phyloP scores from a whole-genome alignment of 2,797 vertebrate species.

The Naso thynnoides region DNA sequence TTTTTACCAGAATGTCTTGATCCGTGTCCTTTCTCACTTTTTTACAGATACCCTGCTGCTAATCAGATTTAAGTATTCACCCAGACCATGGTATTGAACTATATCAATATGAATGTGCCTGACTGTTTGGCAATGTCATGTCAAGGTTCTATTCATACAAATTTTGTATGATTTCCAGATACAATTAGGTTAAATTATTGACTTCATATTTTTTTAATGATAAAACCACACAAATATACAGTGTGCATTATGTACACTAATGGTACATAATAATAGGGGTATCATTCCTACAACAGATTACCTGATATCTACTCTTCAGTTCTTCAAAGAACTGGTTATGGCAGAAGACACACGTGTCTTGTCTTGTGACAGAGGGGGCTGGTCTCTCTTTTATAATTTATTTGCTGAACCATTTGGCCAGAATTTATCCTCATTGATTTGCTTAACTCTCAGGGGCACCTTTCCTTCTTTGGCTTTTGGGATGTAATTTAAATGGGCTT shows the following conservation, averaged over 20 bases:
- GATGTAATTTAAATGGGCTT: constrained; percentile 37
- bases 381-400: constrained; percentile 52
- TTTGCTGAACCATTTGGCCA: constrained; percentile 33
- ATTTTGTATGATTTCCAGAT: too few relatives aligned
- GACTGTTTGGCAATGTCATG: too few relatives aligned
- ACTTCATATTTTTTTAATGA: too few relatives aligned
- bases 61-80: too few relatives aligned
- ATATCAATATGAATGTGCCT: too few relatives aligned
- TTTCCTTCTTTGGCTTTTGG: constrained; percentile 36
- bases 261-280: neutral
- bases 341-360: neutral
- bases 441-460: constrained; percentile 47
- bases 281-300: neutral
- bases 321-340: constrained; percentile 10
- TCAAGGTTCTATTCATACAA: too few relatives aligned
- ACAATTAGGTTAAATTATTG: too few relatives aligned
- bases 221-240: too few relatives aligned
- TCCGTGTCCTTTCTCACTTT: too few relatives aligned
- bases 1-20: too few relatives aligned
- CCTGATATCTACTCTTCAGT: constrained; percentile 16
- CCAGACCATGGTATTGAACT: too few relatives aligned
- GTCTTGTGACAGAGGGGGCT: constrained; percentile 17
- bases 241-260: neutral
- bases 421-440: constrained; percentile 69
- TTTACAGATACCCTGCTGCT: too few relatives aligned